These are phyloP conservation scores for Neoseiulus cucumeris DNA, from an alignment of 1,140 invertebrate genomes.

Conservation along the genomic window DNA sequence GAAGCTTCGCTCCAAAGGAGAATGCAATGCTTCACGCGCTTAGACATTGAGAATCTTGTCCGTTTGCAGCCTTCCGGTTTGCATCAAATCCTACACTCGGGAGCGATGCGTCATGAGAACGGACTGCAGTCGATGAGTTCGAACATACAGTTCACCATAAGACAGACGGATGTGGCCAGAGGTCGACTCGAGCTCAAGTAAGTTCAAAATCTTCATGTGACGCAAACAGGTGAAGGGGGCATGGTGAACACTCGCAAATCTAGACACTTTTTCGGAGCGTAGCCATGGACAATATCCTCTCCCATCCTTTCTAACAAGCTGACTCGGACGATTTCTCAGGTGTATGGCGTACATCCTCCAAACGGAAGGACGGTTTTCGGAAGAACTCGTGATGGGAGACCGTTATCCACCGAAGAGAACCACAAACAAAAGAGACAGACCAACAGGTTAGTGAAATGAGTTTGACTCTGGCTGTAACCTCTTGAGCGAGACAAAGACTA, in stretches of 20 bases:
- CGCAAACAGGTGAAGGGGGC: not conserved
- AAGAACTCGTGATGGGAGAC: constrained; percentile 5
- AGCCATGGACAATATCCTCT: not conserved
- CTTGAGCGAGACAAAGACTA: no score
- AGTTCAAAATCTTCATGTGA: not conserved
- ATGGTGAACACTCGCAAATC: not conserved
- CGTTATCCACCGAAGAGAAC: not conserved
- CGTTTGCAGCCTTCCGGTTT: not conserved
- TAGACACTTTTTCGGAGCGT: not conserved
- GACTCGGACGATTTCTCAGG: not conserved
- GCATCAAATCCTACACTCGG: not conserved
- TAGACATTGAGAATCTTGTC: no score
- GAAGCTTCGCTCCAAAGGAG: no score
- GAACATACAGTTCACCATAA: constrained; percentile 6
- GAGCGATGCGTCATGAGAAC: constrained; percentile 4
- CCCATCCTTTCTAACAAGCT: not conserved
- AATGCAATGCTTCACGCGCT: no score
- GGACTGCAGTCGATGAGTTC: not conserved
- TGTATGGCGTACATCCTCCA: constrained; percentile 2
- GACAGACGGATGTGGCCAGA: not conserved
- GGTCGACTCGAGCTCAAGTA: not conserved
- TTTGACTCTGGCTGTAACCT: no score
- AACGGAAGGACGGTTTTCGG: not conserved
- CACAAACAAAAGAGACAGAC: not conserved
- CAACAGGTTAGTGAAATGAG: no score